These are phyloP conservation scores for Tipula vernalis DNA, from an alignment of 2,888 invertebrate genomes.

Conservation along the genomic window DNA sequence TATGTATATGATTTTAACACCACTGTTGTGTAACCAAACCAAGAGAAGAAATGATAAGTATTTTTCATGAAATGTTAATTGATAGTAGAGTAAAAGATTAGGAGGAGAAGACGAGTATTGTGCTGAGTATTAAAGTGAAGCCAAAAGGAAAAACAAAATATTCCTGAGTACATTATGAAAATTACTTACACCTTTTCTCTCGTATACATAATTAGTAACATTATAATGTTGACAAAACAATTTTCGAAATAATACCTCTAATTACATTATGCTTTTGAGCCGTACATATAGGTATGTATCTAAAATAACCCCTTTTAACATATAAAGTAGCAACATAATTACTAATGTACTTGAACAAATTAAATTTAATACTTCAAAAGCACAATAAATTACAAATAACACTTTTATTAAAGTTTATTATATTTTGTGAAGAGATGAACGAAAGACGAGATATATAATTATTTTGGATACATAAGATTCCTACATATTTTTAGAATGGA, in stretches of 20 bases:
- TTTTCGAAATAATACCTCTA: not conserved
- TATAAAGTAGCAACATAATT: not conserved
- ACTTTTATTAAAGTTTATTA: slow-evolving; percentile 4
- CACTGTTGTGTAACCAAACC: not conserved
- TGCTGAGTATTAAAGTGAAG: not conserved
- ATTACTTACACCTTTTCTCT: not conserved
- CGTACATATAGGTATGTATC: not conserved
- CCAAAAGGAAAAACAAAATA: not conserved
- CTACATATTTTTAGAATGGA: not conserved
- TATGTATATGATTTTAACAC: not conserved
- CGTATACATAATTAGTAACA: not conserved
- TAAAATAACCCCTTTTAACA: not conserved
- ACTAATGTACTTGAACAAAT: not conserved
- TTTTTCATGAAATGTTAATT: slow-evolving; percentile 4
- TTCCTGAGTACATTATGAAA: not conserved
- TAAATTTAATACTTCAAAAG: slow-evolving; percentile 4
- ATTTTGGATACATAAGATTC: not conserved
- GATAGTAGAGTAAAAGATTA: not conserved
- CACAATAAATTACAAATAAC: not conserved
- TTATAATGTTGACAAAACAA: slow-evolving; percentile 4
- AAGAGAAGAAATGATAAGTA: not conserved
- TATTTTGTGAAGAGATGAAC: not conserved
- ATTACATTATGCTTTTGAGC: not conserved
- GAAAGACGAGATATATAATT: not conserved
- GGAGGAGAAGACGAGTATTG: not conserved